A percentile compares a stretch with the other conserved stretches of the same genome.
These are phyloP conservation scores for Diprion similis DNA, from an alignment of 1,140 invertebrate genomes.

Conservation along the genomic window DNA sequence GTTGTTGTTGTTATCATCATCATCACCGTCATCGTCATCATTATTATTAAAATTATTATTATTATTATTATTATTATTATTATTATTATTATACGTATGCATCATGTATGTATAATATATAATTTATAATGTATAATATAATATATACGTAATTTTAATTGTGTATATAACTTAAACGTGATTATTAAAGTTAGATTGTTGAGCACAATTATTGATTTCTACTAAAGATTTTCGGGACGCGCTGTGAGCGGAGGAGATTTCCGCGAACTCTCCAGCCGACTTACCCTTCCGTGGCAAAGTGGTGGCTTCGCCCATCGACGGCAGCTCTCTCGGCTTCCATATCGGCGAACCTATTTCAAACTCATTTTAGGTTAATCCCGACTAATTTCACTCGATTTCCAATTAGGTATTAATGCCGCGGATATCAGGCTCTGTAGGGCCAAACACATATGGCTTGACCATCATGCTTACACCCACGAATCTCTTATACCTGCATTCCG, in stretches of 20 bases:
- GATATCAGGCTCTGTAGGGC: slow-evolving; percentile 1
- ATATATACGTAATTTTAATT: background rate
- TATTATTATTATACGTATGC: background rate
- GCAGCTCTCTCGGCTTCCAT: slow-evolving; percentile 60
- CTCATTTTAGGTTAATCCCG: too few species aligned
- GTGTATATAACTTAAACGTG: slow-evolving; percentile 51
- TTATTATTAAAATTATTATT: slow-evolving; percentile 14
- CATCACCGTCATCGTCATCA: background rate
- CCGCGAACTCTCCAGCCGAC: slow-evolving; percentile 56
- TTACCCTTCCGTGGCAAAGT: slow-evolving; percentile 62
- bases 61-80: too few species aligned
- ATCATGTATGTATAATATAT: slow-evolving; percentile 13
- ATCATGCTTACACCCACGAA: too few species aligned
- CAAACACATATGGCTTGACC: background rate
- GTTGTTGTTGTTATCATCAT: background rate
- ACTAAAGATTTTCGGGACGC: slow-evolving; percentile 60
- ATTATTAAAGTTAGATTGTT: slow-evolving; percentile 62
- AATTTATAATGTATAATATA: slow-evolving; percentile 12
- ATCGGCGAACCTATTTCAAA: slow-evolving; percentile 55
- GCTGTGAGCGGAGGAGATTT: slow-evolving; percentile 58
- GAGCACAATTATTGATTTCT: slow-evolving; percentile 61
- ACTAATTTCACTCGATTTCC: slow-evolving; percentile 26
- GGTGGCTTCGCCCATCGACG: slow-evolving; percentile 58
- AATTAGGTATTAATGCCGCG: slow-evolving; percentile 15
- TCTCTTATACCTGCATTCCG: too few species aligned